A percentile compares a stretch with the other conserved stretches of the same genome.
Evolutionary conservation across 2,888 invertebrate genomes (phyloP).

Genomic region (Muscina levida): DNA sequence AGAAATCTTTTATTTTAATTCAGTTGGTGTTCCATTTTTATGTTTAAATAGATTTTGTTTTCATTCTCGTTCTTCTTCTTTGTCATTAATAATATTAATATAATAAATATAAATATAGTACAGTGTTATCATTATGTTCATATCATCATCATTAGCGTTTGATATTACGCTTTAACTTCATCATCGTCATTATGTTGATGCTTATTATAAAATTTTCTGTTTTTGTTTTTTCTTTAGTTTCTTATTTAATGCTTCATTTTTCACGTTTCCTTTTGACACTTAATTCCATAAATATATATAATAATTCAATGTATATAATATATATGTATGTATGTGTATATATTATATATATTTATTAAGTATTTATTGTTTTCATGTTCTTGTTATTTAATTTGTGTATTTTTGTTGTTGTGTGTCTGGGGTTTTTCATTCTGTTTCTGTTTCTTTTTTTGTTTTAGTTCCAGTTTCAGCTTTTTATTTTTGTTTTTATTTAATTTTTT

Average conservation of each 20-base stretch:
- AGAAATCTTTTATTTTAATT: too few relatives aligned
- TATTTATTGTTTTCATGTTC: constrained; percentile 63
- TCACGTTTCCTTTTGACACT: constrained; percentile 59
- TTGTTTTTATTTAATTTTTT: constrained; percentile 60
- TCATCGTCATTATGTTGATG: constrained; percentile 1
- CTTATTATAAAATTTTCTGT: neutral
- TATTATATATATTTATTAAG: constrained; percentile 55
- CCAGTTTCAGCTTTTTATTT: too few relatives aligned
- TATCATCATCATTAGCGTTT: constrained; percentile 35
- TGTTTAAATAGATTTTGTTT: neutral
- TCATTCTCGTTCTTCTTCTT: constrained; percentile 25
- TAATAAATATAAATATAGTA: constrained; percentile 51
- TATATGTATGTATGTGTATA: constrained; percentile 56
- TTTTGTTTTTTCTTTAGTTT: constrained; percentile 24
- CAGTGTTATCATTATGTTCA: constrained; percentile 52
- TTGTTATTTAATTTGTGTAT: constrained; percentile 30
- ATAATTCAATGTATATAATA: constrained; percentile 48
- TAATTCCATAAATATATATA: constrained; percentile 63
- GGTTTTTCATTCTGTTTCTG: constrained; percentile 51
- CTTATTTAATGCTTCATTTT: constrained; percentile 27
- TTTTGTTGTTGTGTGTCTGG: constrained; percentile 30
- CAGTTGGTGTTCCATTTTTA: neutral
- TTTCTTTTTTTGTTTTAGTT: constrained; percentile 58
- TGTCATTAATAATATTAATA: constrained; percentile 55
- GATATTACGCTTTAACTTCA: constrained; percentile 25